Percentiles rank a stretch among this genome's conserved stretches.
These are phyloP conservation scores for Andrena cerasifolii DNA, from an alignment of 1,140 invertebrate genomes.

Conservation along the genomic window DNA sequence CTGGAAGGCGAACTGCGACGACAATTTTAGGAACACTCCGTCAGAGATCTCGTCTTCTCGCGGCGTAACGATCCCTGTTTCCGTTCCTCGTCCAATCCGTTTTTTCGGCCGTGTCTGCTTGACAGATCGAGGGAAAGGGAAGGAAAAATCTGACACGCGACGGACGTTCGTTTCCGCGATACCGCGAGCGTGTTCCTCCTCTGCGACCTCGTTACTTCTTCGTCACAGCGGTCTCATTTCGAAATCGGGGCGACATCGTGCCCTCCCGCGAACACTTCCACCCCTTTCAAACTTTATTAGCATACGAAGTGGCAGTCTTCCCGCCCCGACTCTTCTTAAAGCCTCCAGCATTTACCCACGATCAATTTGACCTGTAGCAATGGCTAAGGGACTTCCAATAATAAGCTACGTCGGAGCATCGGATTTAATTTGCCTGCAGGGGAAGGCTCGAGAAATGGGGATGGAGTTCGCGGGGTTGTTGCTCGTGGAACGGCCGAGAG, in stretches of 20 bases:
- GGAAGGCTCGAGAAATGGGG: neutral
- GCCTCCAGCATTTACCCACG: too few relatives aligned
- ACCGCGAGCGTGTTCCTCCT: constrained; percentile 9
- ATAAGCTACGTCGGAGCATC: neutral
- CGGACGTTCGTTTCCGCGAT: constrained; percentile 12
- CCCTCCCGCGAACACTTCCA: neutral
- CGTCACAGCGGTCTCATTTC: constrained; percentile 5
- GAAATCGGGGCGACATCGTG: neutral
- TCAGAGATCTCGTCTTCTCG: neutral
- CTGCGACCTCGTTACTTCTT: constrained; percentile 30
- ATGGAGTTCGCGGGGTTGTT: neutral
- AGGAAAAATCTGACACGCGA: constrained; percentile 17
- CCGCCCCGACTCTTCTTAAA: too few relatives aligned
- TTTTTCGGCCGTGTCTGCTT: neutral
- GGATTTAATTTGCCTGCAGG: neutral
- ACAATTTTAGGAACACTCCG: too few relatives aligned
- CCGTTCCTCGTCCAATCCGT: neutral
- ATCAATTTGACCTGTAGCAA: too few relatives aligned
- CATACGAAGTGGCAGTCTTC: neutral
- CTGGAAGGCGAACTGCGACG: neutral
- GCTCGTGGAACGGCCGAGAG: neutral
- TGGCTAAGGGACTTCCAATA: too few relatives aligned
- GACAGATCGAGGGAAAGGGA: constrained; percentile 25
- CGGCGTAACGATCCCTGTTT: constrained; percentile 5
- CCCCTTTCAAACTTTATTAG: neutral